Evolutionary conservation across 2,113 vertebrate species (phyloP), one percentile per base, ranked within the genome.

Genomic region (Emydura subglobosa): DNA sequence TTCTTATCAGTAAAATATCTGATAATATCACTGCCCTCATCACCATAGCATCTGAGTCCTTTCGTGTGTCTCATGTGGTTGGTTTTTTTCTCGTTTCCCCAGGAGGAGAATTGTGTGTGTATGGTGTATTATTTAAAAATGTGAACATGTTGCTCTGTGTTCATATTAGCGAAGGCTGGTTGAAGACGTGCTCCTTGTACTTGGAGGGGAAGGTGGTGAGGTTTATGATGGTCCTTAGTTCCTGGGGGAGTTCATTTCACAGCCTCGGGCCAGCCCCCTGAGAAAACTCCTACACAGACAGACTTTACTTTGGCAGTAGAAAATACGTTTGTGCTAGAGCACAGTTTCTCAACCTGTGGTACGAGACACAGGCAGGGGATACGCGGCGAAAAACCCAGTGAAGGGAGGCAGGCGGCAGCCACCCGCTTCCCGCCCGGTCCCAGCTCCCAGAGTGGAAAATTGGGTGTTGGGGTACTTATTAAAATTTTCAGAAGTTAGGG

Each of bases 251-350:
- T 17, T 7, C 22, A 74, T 11, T 29, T 5, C 17, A 7, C 82
- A 84, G 55, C 9, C 21, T 61, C 14, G 3, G 0, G 0, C 3
- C 57, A 49, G 5, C 68, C 19, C 88, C 34, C 83, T 72, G 34
- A 82, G 44, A 39, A n/a, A 76, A 4, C 39, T 91, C 31, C 53
- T 79, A 55, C 54, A 31, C 25, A 83, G 3, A 49, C 86, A 16
- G 83, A 24, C 39, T 76, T 91, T 34, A 51, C 84, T 44, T 19
- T 89, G 21, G n/a, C 68, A 74, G 17, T 31, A 16, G 5, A 54
- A 79, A 29, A 39, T 9, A 84, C 34, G 72, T 49, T 59, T 81
- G 79, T 80, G 72, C n/a, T 44, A 24, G 31, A 72, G n/a, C 39
- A 39, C 39, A 39, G 39, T 39, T 39, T 39, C 39, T 39, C 39